Percentiles rank a stretch among this genome's conserved stretches.
These are phyloP conservation scores for Paratrypauchen microcephalus DNA, from an alignment of 2,797 vertebrate species.

Conservation along the genomic window DNA sequence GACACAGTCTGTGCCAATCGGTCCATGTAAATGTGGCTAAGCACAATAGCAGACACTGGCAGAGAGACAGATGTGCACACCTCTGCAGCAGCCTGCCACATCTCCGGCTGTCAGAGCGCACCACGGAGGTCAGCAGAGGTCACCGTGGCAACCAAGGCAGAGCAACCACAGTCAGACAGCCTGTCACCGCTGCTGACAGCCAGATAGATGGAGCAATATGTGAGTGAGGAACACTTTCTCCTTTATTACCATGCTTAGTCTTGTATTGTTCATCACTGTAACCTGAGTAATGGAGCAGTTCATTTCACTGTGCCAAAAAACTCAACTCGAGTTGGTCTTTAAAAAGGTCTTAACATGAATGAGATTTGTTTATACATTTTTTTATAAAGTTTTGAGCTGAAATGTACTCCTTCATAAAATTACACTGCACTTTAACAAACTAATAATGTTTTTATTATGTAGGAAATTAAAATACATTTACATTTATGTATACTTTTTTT, in stretches of 20 bases:
- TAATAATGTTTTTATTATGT: no score
- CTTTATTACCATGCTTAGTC: constrained; percentile 49
- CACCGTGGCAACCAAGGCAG: constrained; percentile 31
- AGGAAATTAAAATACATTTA: no score
- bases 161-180: constrained; percentile 51
- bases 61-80: constrained; percentile 51
- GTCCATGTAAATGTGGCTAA: constrained; percentile 48
- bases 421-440: no score
- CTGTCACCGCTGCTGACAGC: constrained; percentile 67
- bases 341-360: no score
- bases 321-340: no score
- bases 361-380: no score
- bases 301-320: not conserved
- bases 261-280: constrained; percentile 9
- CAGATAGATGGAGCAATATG: constrained; percentile 55
- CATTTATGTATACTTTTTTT: no score
- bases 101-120: constrained; percentile 61
- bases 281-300: constrained; percentile 7
- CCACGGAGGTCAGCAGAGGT: constrained; percentile 57
- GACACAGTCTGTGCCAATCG: constrained; percentile 1
- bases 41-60: constrained; percentile 42
- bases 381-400: no score
- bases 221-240: constrained; percentile 37
- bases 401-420: no score
- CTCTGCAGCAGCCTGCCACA: constrained; percentile 46